Evolutionary conservation across 2,113 vertebrate genomes (phyloP).

Genomic region (Pterophyllum scalare): DNA sequence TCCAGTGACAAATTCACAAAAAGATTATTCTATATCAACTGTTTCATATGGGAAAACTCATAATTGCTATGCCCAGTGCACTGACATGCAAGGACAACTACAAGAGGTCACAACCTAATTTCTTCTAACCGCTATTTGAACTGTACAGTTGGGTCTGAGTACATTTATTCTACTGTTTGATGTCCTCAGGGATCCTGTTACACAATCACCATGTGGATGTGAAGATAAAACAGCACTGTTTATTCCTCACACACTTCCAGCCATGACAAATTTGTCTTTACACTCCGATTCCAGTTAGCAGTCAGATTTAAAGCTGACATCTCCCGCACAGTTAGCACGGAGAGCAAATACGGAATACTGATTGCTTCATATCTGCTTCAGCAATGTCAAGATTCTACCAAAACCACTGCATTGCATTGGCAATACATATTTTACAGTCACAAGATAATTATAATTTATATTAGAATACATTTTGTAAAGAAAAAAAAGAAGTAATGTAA

Average conservation of each 20-base stretch:
- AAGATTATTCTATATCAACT: background rate
- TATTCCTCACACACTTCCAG: constrained; percentile 12
- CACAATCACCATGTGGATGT: constrained; percentile 43
- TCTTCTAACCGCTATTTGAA: constrained; percentile 32
- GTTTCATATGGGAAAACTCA: background rate
- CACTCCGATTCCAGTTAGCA: background rate
- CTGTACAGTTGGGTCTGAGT: constrained; percentile 19
- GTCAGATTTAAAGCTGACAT: background rate
- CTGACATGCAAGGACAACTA: background rate
- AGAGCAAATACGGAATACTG: background rate
- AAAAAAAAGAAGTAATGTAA: background rate
- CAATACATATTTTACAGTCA: background rate
- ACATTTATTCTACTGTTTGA: constrained; percentile 48
- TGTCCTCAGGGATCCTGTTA: constrained; percentile 46
- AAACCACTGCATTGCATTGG: background rate
- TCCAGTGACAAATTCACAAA: background rate
- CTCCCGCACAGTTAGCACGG: background rate
- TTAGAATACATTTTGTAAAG: no score
- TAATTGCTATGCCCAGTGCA: background rate
- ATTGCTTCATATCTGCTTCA: background rate
- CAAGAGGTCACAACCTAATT: constrained; percentile 30
- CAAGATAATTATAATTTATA: background rate
- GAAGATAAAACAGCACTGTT: constrained; percentile 34
- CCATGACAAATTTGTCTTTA: constrained; percentile 30
- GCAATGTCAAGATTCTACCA: fast-evolving